Percentiles rank a stretch among this genome's conserved stretches.
Evolutionary conservation across 2,797 vertebrate genomes (phyloP).

Genomic region (Mus spretus): DNA sequence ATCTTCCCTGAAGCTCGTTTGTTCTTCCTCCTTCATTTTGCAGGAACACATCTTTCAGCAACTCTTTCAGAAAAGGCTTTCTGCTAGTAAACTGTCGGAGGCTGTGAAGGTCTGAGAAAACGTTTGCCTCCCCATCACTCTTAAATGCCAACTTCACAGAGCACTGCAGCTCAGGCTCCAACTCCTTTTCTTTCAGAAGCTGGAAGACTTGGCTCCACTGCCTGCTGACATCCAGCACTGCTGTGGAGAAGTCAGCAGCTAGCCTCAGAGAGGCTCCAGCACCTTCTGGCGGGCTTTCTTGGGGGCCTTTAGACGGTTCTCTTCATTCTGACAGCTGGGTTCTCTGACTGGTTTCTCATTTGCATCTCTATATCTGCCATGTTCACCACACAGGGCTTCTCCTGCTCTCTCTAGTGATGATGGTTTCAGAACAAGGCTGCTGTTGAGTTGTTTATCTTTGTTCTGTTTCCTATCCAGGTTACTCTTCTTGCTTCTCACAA

Average conservation of each 20-base stretch:
- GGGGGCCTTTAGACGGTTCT: not conserved
- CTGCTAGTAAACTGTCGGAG: conserved; percentile 58
- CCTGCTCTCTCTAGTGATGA: not conserved
- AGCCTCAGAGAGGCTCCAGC: not conserved
- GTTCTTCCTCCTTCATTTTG: not conserved
- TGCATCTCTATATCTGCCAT: not conserved
- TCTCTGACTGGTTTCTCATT: not conserved
- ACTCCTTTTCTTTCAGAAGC: conserved; percentile 36
- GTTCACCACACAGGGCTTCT: not conserved
- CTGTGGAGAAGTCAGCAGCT: conserved; percentile 58
- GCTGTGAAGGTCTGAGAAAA: conserved; percentile 58
- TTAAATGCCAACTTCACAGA: conserved; percentile 42
- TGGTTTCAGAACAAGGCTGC: fast-evolving
- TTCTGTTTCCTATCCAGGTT: not conserved
- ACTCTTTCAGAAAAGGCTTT: conserved; percentile 39
- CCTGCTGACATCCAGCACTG: conserved; percentile 1
- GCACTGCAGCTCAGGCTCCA: conserved; percentile 59
- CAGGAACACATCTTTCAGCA: conserved; percentile 50
- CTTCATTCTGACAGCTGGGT: not conserved
- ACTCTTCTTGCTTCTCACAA: not conserved
- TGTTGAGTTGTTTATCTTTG: not conserved
- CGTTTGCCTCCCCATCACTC: conserved; percentile 60
- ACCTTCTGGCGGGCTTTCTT: not conserved
- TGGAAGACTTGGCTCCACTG: conserved; percentile 62
- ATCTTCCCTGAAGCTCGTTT: not conserved